These are phyloP conservation scores for Scaptomyza polygonia DNA, from an alignment of 2,888 invertebrate species.

Conservation along the genomic window DNA sequence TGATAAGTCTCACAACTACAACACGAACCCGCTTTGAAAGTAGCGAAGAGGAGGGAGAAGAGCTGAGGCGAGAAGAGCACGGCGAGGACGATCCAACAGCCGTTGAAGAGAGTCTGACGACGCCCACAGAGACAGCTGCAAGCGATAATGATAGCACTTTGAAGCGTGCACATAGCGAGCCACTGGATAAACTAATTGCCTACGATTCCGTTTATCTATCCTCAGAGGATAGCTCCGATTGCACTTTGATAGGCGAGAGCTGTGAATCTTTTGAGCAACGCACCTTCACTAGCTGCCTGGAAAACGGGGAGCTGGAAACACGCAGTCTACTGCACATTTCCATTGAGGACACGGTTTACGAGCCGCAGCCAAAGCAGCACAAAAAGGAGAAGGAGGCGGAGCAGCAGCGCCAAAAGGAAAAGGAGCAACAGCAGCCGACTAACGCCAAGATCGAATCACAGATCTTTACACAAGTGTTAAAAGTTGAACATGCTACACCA, in stretches of 20 bases:
- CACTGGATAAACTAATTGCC: constrained; percentile 81
- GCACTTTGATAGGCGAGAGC: constrained; percentile 78
- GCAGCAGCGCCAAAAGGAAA: constrained; percentile 15
- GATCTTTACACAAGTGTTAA: constrained; percentile 77
- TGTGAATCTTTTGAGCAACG: constrained; percentile 68
- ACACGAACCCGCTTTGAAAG: constrained; percentile 76
- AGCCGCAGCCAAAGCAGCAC: constrained; percentile 70
- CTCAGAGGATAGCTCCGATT: constrained; percentile 83
- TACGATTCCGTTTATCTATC: constrained; percentile 84
- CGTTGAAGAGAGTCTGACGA: constrained; percentile 17
- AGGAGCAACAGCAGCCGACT: constrained; percentile 17
- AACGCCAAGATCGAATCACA: constrained; percentile 52
- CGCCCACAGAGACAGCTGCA: constrained; percentile 35
- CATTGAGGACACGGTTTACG: constrained; percentile 82
- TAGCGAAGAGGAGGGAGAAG: constrained; percentile 68
- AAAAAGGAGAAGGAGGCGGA: constrained; percentile 38
- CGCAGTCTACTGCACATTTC: constrained; percentile 81
- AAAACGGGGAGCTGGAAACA: constrained; percentile 60
- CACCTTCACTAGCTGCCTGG: constrained; percentile 48
- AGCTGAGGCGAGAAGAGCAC: constrained; percentile 13
- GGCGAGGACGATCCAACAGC: constrained; percentile 6
- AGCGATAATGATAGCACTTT: constrained; percentile 64
- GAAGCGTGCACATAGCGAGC: constrained; percentile 63
- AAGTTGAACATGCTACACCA: constrained; percentile 68
- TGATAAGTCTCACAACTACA: constrained; percentile 81